A percentile compares a stretch with the other conserved stretches of the same genome.
Conservation (phyloP, 2,113 vertebrate genomes). For the Carlito syrichta region DNA sequence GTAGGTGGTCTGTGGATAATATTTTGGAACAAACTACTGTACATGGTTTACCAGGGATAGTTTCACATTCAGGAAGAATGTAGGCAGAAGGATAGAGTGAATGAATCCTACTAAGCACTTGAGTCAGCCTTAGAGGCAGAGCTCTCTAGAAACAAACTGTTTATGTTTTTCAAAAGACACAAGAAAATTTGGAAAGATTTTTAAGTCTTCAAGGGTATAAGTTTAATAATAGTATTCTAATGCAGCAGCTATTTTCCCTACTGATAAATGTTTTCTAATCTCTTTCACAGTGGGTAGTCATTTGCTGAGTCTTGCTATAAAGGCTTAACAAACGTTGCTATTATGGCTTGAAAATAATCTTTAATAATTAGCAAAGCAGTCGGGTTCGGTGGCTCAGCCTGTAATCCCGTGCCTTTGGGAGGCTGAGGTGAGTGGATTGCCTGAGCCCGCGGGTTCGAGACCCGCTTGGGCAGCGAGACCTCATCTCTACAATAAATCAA, state of each 20-base stretch:
- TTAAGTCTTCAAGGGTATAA: neutral
- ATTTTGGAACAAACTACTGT: neutral
- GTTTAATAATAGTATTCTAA: neutral
- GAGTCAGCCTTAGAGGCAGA: neutral
- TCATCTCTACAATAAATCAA: no score
- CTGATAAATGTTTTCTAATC: neutral
- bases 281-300: neutral
- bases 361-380: conserved; percentile 37
- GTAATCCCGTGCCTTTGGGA: no score
- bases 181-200: neutral
- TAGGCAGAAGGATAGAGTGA: neutral
- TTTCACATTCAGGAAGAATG: neutral
- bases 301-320: neutral
- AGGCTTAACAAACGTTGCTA: neutral
- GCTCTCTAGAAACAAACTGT: neutral
- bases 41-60: neutral
- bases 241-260: neutral
- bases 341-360: neutral
- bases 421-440: no score
- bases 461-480: no score
- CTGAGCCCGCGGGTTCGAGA: no score
- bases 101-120: neutral
- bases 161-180: neutral
- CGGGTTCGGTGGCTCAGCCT: no score
- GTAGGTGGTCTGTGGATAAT: neutral